A percentile compares a stretch with the other conserved stretches of the same genome.
Conservation (phyloP, 2,113 vertebrate genomes). For the Poicephalus meyeri region DNA sequence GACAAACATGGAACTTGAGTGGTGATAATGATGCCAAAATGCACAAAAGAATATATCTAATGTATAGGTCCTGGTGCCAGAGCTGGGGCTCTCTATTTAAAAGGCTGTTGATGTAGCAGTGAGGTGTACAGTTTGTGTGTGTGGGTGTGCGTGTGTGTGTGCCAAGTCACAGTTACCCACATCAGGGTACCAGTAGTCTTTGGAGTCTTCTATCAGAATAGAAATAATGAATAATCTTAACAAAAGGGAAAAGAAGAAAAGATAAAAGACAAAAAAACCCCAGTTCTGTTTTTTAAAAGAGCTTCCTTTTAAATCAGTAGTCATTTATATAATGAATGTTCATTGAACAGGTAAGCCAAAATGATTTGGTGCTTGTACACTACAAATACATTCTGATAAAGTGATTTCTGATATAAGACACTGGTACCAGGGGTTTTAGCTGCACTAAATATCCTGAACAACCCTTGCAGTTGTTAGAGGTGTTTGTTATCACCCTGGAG, state of each 20-base stretch:
- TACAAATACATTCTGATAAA: slow-evolving; percentile 72
- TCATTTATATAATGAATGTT: slow-evolving; percentile 32
- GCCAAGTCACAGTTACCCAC: slow-evolving; percentile 11
- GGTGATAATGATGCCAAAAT: slow-evolving; percentile 10
- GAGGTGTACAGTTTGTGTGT: neutral
- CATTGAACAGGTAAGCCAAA: slow-evolving; percentile 21
- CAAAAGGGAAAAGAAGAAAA: neutral
- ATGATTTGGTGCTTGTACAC: slow-evolving; percentile 65
- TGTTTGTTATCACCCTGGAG: slow-evolving; percentile 19
- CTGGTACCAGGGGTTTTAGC: slow-evolving; percentile 62
- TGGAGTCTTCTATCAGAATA: slow-evolving; percentile 49
- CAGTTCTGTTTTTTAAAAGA: neutral
- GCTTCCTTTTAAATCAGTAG: neutral
- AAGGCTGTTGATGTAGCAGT: slow-evolving; percentile 49
- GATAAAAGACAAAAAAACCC: neutral
- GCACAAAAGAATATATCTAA: slow-evolving; percentile 4
- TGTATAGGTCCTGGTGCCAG: neutral
- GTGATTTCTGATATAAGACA: slow-evolving; percentile 68
- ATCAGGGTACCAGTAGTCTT: neutral
- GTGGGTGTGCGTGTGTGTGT: slow-evolving; percentile 21
- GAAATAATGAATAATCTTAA: slow-evolving; percentile 48
- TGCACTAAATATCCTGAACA: slow-evolving; percentile 19
- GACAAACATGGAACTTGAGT: slow-evolving; percentile 7
- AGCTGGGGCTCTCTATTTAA: slow-evolving; percentile 33
- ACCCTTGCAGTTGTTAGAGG: neutral